phyloP scores from a whole-genome alignment of 2,888 invertebrate genomes.

The Anoplius nigerrimus region DNA sequence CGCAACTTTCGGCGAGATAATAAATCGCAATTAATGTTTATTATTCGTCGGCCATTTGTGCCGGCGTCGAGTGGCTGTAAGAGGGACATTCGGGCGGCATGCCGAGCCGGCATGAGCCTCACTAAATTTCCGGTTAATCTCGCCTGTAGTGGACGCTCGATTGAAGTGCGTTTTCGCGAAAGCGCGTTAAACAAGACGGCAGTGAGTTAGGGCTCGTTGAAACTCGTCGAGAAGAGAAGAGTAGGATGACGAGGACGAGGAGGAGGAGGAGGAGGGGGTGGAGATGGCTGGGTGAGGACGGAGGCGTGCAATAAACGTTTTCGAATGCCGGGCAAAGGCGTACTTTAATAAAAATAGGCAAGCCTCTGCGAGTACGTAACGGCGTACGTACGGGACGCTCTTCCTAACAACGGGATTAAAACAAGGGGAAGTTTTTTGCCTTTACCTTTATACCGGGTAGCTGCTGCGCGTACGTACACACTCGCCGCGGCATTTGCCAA shows the following conservation, averaged over 20 bases:
- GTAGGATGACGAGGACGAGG: conserved; percentile 4
- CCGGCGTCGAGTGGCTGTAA: too few relatives aligned
- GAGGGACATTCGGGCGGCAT: too few relatives aligned
- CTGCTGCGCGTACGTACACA: not conserved
- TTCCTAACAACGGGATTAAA: conserved; percentile 33
- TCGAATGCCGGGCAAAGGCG: conserved; percentile 18
- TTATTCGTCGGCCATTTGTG: too few relatives aligned
- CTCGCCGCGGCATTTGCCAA: too few relatives aligned
- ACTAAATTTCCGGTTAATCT: too few relatives aligned
- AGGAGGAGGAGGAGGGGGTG: conserved; percentile 18
- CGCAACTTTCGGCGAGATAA: too few relatives aligned
- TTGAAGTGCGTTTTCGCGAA: conserved; percentile 7
- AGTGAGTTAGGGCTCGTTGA: conserved; percentile 6
- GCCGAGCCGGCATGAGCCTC: too few relatives aligned
- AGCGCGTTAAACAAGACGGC: conserved; percentile 5
- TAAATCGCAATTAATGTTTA: too few relatives aligned
- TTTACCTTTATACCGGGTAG: not conserved
- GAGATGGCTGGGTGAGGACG: not conserved
- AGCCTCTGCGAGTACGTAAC: not conserved
- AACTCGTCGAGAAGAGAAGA: conserved; percentile 17
- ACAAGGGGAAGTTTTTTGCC: conserved; percentile 17
- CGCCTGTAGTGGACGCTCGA: too few relatives aligned
- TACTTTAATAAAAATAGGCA: conserved; percentile 35
- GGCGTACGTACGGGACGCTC: not conserved
- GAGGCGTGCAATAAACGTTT: conserved; percentile 13